Base-by-base conservation (phyloP, 1,140 invertebrate species). In the Elymnias hypermnestra region DNA sequence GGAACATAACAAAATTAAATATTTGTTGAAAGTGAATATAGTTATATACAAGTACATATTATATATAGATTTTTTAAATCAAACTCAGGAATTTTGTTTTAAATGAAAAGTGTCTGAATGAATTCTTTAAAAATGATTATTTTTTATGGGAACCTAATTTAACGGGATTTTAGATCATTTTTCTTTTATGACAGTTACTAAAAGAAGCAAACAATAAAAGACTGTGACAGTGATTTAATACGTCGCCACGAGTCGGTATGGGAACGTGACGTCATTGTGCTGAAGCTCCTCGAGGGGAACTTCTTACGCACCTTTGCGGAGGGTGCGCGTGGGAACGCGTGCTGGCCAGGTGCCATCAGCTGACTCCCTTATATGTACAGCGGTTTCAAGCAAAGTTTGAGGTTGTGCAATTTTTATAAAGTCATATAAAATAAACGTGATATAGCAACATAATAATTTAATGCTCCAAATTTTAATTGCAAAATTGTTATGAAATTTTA, bases 281-380 rank as follows among this genome's bases (percentile, higher is more conserved):
- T 36, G 31, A 37, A 36, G 46, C 29, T 43, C 28, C 7, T 37
- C 15, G 35, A 58, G 48, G 61, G 61, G 61, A 64, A 35, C 57
- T 47, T 56, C 63, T 63, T 59, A 37, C 29, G 59, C 40, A 58
- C 56, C 43, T 54, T 42, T 52, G 13, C 40, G 15, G 51, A 55
- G 76, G 72, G 64, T 59, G 52, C 66, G 62, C 76, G 81, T 82
- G 81, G 70, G 81, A 82, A 82, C 66, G 57, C 57, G 66, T 70
- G 70, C 63, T 62, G 37, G 53, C 76, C 72, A 76, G 74, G 71
- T 81, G 76, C 48, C 48, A 54, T 67, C 72, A 71, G 59, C 61
- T 66, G 60, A 61, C 54, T 53, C 63, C 62, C 58, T 58, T 47
- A 28, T 22, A 15, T 2, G 36, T 44, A 73, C 77, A 83, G 76